phyloP scores from a whole-genome alignment of 2,797 vertebrate genomes.

The Carapus acus region DNA sequence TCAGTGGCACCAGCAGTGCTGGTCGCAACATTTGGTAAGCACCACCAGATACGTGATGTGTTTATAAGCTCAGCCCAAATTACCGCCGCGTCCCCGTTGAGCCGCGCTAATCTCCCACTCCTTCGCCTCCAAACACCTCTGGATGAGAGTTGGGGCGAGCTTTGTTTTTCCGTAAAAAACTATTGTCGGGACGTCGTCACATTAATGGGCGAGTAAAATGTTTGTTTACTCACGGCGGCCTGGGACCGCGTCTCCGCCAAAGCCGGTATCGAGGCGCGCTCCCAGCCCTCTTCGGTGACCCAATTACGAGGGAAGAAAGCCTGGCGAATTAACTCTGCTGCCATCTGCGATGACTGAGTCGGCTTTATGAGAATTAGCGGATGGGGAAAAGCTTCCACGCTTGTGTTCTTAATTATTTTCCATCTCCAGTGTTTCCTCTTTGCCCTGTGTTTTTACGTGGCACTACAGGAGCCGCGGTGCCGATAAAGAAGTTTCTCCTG shows the following conservation, averaged over 20 bases:
- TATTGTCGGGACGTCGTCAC: conserved; percentile 46
- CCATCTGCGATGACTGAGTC: conserved; percentile 38
- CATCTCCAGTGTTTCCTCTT: background rate
- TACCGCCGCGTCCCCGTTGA: conserved; percentile 22
- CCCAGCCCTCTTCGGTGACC: conserved; percentile 49
- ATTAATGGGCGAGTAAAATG: conserved; percentile 54
- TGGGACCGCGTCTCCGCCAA: conserved; percentile 32
- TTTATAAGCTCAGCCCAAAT: conserved; percentile 39
- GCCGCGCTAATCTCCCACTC: conserved; percentile 19
- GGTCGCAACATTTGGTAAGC: conserved; percentile 46
- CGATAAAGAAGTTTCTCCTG: conserved; percentile 20
- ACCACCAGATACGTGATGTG: conserved; percentile 13
- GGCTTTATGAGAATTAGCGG: conserved; percentile 26
- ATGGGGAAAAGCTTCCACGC: conserved; percentile 21
- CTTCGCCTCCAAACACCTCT: conserved; percentile 19
- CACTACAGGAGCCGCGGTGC: conserved; percentile 17
- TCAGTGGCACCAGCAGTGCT: conserved; percentile 10
- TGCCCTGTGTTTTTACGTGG: conserved; percentile 7
- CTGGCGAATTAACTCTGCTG: conserved; percentile 38
- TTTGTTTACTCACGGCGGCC: conserved; percentile 38
- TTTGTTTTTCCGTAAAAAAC: conserved; percentile 38
- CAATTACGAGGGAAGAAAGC: conserved; percentile 39
- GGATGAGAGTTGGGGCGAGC: conserved; percentile 29
- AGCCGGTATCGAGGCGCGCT: conserved; percentile 27
- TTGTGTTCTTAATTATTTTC: conserved; percentile 42